Evolutionary conservation across 1,140 invertebrate genomes (phyloP).

Genomic region (Drosophila athabasca): DNA sequence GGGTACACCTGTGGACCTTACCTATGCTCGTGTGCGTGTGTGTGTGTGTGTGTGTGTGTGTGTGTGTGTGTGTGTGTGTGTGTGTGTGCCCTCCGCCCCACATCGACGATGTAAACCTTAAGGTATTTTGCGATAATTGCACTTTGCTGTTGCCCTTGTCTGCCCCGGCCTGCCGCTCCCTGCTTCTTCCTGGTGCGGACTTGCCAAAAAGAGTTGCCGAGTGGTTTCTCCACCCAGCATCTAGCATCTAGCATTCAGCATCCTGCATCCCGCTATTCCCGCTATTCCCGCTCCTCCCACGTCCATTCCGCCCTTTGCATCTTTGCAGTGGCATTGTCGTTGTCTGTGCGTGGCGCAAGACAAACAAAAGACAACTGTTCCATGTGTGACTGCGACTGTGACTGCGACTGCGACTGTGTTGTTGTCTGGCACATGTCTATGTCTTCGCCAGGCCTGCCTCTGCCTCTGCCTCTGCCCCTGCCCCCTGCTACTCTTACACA

Average conservation of each 20-base stretch:
- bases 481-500: background rate
- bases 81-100: background rate
- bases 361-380: slow-evolving; percentile 72
- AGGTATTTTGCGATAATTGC: slow-evolving; percentile 82
- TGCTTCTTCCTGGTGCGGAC: slow-evolving; percentile 13
- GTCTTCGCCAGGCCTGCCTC: slow-evolving; percentile 51
- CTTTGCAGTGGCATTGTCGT: slow-evolving; percentile 45
- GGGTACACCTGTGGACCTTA: slow-evolving; percentile 50
- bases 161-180: slow-evolving; percentile 3
- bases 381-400: slow-evolving; percentile 21
- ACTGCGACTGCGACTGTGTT: slow-evolving; percentile 11
- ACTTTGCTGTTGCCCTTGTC: slow-evolving; percentile 59
- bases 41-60: background rate
- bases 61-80: too few species aligned
- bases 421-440: slow-evolving; percentile 73
- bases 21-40: background rate
- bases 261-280: background rate
- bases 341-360: slow-evolving; percentile 65
- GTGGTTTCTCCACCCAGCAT: background rate
- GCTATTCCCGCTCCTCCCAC: too few species aligned
- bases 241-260: background rate
- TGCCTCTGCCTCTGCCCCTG: background rate
- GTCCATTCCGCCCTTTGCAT: background rate
- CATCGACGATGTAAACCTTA: slow-evolving; percentile 78
- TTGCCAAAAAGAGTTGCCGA: slow-evolving; percentile 65